Conservation (phyloP, 2,797 vertebrate genomes). For the Myotis vivesi region DNA sequence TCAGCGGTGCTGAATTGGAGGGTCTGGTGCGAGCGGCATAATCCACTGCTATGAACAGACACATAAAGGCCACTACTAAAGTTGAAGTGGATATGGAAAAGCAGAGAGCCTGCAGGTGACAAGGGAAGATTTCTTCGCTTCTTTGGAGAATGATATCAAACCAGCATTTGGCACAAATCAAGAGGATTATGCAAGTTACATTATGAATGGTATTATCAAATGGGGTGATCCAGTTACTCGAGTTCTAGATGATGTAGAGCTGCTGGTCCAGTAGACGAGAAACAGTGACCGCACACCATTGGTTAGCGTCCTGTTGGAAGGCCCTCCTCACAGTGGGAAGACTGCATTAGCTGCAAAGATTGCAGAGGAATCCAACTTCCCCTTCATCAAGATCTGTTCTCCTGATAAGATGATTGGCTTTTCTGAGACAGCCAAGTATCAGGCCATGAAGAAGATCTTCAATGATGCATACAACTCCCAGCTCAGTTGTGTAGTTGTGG, state of each 20-base stretch:
- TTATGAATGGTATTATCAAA: slow-evolving; percentile 97
- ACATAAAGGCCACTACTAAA: slow-evolving; percentile 94
- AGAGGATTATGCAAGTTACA: slow-evolving; percentile 96
- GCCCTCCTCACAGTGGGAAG: slow-evolving; percentile 96
- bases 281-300: slow-evolving; percentile 96
- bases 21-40: slow-evolving; percentile 95
- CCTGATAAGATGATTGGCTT: slow-evolving; percentile 98
- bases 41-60: slow-evolving; percentile 97
- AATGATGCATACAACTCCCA: slow-evolving; percentile 98
- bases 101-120: slow-evolving; percentile 92
- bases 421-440: slow-evolving; percentile 97
- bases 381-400: slow-evolving; percentile 98
- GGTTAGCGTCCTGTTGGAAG: slow-evolving; percentile 95
- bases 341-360: slow-evolving; percentile 95
- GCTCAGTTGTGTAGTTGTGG: slow-evolving; percentile 96
- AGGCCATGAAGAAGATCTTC: slow-evolving; percentile 99
- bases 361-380: slow-evolving; percentile 95
- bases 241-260: slow-evolving; percentile 92
- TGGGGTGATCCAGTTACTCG: slow-evolving; percentile 94
- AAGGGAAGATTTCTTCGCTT: slow-evolving; percentile 91
- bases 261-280: slow-evolving; percentile 95
- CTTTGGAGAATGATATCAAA: slow-evolving; percentile 96
- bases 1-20: slow-evolving; percentile 95
- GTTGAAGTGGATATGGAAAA: slow-evolving; percentile 96
- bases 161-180: slow-evolving; percentile 97